Conservation (phyloP, 2,888 invertebrate species). For the Cartodere bifasciata region DNA sequence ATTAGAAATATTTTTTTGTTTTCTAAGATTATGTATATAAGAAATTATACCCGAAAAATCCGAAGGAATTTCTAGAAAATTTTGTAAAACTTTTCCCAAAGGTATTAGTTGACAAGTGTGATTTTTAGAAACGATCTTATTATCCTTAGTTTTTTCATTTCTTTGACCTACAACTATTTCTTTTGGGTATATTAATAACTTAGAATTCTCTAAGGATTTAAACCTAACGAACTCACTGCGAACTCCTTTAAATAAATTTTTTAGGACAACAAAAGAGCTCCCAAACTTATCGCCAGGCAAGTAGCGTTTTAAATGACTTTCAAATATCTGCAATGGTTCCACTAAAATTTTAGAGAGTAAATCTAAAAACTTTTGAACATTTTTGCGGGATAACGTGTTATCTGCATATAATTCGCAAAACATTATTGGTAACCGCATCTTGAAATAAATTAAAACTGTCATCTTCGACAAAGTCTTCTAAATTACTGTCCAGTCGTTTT, state of each 20-base stretch:
- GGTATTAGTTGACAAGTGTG: conserved; percentile 10
- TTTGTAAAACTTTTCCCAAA: conserved; percentile 6
- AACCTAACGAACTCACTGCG: conserved; percentile 10
- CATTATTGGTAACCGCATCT: conserved; percentile 2
- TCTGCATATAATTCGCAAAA: conserved; percentile 3
- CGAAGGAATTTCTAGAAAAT: conserved; percentile 10
- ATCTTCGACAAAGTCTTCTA: conserved; percentile 1
- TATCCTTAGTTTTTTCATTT: conserved; percentile 3
- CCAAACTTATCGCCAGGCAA: conserved; percentile 5
- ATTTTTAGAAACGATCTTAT: conserved; percentile 3
- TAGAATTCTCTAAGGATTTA: conserved; percentile 10
- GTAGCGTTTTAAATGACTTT: conserved; percentile 7
- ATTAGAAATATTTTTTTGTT: conserved; percentile 7
- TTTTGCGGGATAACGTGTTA: conserved; percentile 11
- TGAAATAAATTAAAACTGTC: conserved; percentile 1
- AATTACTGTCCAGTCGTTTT: conserved; percentile 1
- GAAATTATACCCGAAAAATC: conserved; percentile 9
- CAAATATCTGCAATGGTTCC: conserved; percentile 10
- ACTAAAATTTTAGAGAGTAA: conserved; percentile 8
- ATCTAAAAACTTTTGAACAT: conserved; percentile 11
- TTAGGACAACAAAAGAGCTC: conserved; percentile 7
- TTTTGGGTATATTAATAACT: conserved; percentile 4
- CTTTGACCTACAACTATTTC: conserved; percentile 5
- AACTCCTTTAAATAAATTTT: conserved; percentile 10
- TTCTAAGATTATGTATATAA: conserved; percentile 9